These are phyloP conservation scores for Reticulitermes lucifugus DNA, from an alignment of 2,888 invertebrate species.

Conservation along the genomic window DNA sequence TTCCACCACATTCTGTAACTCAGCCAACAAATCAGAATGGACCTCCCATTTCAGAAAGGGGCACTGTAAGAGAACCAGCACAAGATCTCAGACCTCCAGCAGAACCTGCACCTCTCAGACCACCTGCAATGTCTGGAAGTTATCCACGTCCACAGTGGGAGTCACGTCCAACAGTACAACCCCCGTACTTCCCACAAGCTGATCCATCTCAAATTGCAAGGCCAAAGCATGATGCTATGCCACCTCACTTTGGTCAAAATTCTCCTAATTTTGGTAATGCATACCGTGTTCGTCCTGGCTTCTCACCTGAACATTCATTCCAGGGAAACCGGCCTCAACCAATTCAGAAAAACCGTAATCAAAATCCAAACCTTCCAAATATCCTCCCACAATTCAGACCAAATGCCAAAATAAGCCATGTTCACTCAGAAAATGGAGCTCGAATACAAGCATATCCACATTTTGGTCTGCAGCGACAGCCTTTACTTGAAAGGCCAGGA, in stretches of 20 bases:
- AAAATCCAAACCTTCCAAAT: conserved; percentile 68
- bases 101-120: conserved; percentile 33
- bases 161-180: conserved; percentile 23
- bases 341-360: background rate
- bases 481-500: conserved; percentile 42
- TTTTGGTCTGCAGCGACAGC: conserved; percentile 45
- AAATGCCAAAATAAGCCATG: conserved; percentile 70
- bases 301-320: background rate
- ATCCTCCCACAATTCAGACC: conserved; percentile 80
- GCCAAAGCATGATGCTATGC: conserved; percentile 41
- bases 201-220: conserved; percentile 55
- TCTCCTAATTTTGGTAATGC: background rate
- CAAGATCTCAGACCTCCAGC: conserved; percentile 46
- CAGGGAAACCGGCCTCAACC: conserved; percentile 31
- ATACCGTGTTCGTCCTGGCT: background rate
- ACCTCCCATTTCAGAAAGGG: conserved; percentile 24
- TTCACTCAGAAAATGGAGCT: conserved; percentile 58
- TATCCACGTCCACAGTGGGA: conserved; percentile 24
- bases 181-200: conserved; percentile 42
- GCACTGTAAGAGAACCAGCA: conserved; percentile 33
- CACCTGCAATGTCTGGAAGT: background rate
- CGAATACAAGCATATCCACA: conserved; percentile 31
- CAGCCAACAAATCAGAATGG: conserved; percentile 31
- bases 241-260: conserved; percentile 11
- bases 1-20: background rate